Base-by-base conservation (phyloP, 2,888 invertebrate genomes). In the Pegoplata infirma region DNA sequence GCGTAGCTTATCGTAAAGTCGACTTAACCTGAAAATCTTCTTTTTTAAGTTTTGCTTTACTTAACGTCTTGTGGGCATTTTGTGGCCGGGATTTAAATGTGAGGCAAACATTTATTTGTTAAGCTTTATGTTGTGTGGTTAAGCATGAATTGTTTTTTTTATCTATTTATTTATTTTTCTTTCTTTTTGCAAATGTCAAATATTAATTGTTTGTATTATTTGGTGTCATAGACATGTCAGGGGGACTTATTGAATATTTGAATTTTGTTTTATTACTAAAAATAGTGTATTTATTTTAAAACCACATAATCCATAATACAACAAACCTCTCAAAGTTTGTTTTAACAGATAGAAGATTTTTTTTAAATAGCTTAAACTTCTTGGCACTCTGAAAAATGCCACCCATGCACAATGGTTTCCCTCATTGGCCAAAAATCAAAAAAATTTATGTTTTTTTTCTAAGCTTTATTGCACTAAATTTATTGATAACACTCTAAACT, bases 121-220 rank as follows among this genome's bases (percentile, higher is more conserved):
- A 74, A 78, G 73, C 73, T 78, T 63, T 28, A 58, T 53, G 64
- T 55, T 51, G 25, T 78, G 68, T 25, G 78, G 69, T 78, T 74
- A 53, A 59, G 40, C 73, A 66, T 78, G 68, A 59, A 69, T 47
- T 59, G n/a, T n/a, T n/a, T n/a, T n/a, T 73, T 73, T 73, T 12
- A 10, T 32, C 32, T 2, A 32, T 6, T n/a, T 40, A 40, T 40
- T 1, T 40, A 2, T 40, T 12, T 40, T 40, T n/a, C n/a, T n/a
- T 40, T 40, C 36, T 40, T 5, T 6, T 40, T 5, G 36, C 36
- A 40, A 40, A 40, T 40, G 36, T 40, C 36, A 69, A 40, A 25
- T 72, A 47, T 55, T 36, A 72, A 66, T 67, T 74, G 66, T 59
- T 51, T 64, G 25, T 64, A 66, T 73, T 64, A 51, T 73, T 58